Conservation (phyloP, 2,113 vertebrate species). For the Etheostoma spectabile region DNA sequence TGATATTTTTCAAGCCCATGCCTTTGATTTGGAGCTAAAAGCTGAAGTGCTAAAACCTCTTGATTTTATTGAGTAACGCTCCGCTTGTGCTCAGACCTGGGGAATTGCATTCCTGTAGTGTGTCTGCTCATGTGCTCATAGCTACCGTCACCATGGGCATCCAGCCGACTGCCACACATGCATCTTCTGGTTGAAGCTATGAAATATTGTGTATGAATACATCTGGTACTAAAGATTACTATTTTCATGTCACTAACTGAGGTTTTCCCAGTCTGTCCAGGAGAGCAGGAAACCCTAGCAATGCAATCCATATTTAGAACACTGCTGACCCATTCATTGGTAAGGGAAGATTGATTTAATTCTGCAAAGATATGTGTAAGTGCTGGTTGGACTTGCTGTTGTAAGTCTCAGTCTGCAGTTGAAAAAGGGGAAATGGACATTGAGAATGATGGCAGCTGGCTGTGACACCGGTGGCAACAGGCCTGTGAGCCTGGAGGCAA, state of each 20-base stretch:
- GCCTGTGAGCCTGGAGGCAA: constrained; percentile 37
- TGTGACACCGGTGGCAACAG: constrained; percentile 67
- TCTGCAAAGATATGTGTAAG: background rate
- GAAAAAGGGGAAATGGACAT: constrained; percentile 18
- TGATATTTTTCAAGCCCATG: constrained; percentile 12
- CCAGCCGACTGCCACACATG: constrained; percentile 15
- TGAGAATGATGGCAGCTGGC: constrained; percentile 60
- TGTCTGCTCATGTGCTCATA: constrained; percentile 10
- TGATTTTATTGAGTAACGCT: constrained; percentile 28
- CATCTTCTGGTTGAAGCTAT: background rate
- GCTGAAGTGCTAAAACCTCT: constrained; percentile 53
- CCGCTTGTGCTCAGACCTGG: constrained; percentile 19
- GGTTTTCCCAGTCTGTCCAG: background rate
- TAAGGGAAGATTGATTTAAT: background rate
- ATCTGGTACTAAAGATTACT: background rate
- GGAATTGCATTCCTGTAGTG: constrained; percentile 6
- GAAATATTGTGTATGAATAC: background rate
- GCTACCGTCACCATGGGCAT: constrained; percentile 1
- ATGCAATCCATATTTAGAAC: background rate
- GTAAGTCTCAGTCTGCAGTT: constrained; percentile 15
- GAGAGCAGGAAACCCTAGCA: background rate
- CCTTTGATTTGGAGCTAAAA: constrained; percentile 56
- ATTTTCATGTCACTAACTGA: background rate
- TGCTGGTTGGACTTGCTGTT: background rate
- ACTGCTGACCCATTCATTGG: background rate